Base-by-base conservation (phyloP, 2,797 vertebrate species). In the Kryptolebias ocellatus region DNA sequence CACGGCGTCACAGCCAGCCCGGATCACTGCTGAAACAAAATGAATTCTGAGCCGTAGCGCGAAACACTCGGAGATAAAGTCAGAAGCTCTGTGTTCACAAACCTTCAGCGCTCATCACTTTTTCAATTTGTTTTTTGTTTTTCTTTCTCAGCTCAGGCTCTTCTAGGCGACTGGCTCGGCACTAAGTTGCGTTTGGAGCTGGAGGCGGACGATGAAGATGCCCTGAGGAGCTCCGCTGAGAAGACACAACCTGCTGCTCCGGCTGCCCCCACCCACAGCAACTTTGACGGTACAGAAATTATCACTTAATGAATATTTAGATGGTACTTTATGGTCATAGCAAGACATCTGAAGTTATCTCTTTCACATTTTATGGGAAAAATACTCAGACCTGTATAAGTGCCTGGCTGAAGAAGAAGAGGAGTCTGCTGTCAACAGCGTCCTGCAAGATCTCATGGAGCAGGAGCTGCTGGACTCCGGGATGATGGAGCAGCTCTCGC, bases 371-470 rank as follows among this genome's bases (percentile, higher is more conserved):
- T 14, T 52, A 27, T 52, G 8, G 16, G 12, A 16, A n/a, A 54
- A 1, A 9, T 29, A 6, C 5, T 6, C 8, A 99, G 98, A 97
- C 61, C 87, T 99, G 52, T 98, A 94, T 89, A 89, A 83, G 55
- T 90, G 91, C 83, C 91, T 98, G 90, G 94, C 93, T 62, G 87
- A 90, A 72, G 95, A 96, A 76, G 92, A 95, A 49, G 96, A 97
- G 81, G 89, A 86, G 79, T 87, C 83, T 28, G 87, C 91, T 17
- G 93, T 95, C 67, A 90, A 92, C 64, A 91, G 86, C 68, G 91
- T 97, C 83, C 86, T 99, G 28, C 95, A 95, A 89, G 92, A 95
- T 80, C 94, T 99, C 78, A 94, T 96, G 92, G 92, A 95, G 81
- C 94, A 89, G 72, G 89, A 97, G 76, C 80, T 90, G 78, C 76